Conservation (phyloP, 2,113 vertebrate species). For the Genyomyrus donnyi region DNA sequence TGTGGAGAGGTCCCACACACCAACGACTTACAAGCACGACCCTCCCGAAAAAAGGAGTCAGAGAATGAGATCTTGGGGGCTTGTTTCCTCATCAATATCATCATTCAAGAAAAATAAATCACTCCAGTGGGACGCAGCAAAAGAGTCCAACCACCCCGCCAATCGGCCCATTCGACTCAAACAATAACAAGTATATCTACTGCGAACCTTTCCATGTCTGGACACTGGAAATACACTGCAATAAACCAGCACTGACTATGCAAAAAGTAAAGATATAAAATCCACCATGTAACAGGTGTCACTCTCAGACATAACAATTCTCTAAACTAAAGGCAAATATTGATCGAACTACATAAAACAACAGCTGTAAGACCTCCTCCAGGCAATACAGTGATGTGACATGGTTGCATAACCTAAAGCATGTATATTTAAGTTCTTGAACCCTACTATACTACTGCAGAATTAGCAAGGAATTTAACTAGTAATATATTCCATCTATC, state of each 20-base stretch:
- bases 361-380: neutral
- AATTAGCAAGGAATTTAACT: neutral
- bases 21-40: neutral
- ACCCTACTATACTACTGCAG: neutral
- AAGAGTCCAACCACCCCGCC: neutral
- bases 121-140: neutral
- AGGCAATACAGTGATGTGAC: neutral
- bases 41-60: slow-evolving; percentile 26
- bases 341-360: neutral
- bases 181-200: slow-evolving; percentile 1
- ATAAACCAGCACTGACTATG: neutral
- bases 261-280: neutral
- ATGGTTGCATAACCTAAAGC: neutral
- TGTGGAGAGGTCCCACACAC: neutral
- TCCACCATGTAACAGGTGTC: neutral
- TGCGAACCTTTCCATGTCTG: neutral
- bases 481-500: neutral
- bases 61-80: slow-evolving; percentile 36
- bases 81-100: slow-evolving; percentile 31
- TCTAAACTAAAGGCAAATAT: neutral
- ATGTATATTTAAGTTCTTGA: neutral
- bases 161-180: neutral
- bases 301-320: neutral
- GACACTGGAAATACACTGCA: neutral
- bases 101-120: slow-evolving; percentile 34